These are phyloP conservation scores for Oreochromis tanganicae DNA, from an alignment of 2,113 vertebrate genomes.

Conservation along the genomic window DNA sequence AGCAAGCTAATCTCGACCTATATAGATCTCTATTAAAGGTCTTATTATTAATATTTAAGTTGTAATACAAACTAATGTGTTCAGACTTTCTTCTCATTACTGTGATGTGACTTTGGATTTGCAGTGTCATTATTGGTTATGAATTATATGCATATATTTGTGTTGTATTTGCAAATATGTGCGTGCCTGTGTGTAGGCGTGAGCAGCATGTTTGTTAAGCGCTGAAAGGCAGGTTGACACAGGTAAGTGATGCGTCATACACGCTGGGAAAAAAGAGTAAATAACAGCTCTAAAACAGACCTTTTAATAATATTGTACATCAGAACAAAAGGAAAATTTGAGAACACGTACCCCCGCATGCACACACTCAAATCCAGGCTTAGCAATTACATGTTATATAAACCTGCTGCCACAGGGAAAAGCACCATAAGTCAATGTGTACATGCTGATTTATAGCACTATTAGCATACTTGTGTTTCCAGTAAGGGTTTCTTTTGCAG, in stretches of 20 bases:
- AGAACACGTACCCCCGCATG: neutral
- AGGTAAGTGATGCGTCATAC: neutral
- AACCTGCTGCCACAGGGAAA: neutral
- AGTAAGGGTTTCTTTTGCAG: neutral
- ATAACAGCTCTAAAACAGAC: neutral
- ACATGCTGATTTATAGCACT: neutral
- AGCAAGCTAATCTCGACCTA: neutral
- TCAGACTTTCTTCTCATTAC: neutral
- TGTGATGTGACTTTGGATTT: neutral
- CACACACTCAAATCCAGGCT: neutral
- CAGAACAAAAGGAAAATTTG: neutral
- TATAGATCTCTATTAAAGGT: too few relatives aligned
- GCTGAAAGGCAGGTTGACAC: slow-evolving; percentile 16
- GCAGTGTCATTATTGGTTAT: neutral
- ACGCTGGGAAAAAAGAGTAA: neutral
- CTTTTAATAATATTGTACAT: neutral
- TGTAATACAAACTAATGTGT: neutral
- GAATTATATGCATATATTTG: neutral
- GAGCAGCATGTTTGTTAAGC: neutral
- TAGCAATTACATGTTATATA: slow-evolving; percentile 7
- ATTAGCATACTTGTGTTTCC: neutral
- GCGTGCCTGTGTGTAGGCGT: neutral
- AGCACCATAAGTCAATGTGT: neutral
- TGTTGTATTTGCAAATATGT: neutral
- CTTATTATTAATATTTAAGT: neutral